phyloP scores from a whole-genome alignment of 1,140 invertebrate genomes.

The Manduca sexta region DNA sequence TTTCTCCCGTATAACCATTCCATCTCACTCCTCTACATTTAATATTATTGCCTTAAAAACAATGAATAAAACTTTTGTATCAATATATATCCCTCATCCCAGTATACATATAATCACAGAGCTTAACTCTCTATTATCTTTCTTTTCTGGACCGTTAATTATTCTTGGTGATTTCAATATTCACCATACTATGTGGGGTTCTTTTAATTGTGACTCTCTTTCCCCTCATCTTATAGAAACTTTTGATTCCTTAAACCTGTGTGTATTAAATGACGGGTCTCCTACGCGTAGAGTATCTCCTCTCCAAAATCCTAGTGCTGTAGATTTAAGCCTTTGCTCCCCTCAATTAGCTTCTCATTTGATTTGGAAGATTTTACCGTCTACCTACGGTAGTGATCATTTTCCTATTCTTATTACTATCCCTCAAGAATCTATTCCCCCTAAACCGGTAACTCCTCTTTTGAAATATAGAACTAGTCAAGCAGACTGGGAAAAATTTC shows the following conservation, averaged over 20 bases:
- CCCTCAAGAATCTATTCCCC: background rate
- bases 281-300: conserved; percentile 5
- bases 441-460: too few relatives aligned
- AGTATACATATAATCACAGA: background rate
- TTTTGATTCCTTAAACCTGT: background rate
- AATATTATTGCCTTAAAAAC: conserved; percentile 1
- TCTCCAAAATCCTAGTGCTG: background rate
- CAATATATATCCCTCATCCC: conserved; percentile 9
- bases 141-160: too few relatives aligned
- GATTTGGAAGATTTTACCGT: background rate
- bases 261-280: conserved; percentile 9
- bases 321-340: conserved; percentile 5
- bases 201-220: background rate
- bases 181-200: too few relatives aligned
- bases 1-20: background rate
- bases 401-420: conserved; percentile 6
- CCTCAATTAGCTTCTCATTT: background rate
- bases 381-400: conserved; percentile 7
- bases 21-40: background rate
- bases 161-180: too few relatives aligned
- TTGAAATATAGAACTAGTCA: too few relatives aligned
- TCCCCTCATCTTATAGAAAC: background rate
- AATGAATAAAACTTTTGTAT: conserved; percentile 3
- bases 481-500: too few relatives aligned
- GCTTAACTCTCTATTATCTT: too few relatives aligned